phyloP scores from a whole-genome alignment of 2,888 invertebrate genomes.

The Catocala nupta region DNA sequence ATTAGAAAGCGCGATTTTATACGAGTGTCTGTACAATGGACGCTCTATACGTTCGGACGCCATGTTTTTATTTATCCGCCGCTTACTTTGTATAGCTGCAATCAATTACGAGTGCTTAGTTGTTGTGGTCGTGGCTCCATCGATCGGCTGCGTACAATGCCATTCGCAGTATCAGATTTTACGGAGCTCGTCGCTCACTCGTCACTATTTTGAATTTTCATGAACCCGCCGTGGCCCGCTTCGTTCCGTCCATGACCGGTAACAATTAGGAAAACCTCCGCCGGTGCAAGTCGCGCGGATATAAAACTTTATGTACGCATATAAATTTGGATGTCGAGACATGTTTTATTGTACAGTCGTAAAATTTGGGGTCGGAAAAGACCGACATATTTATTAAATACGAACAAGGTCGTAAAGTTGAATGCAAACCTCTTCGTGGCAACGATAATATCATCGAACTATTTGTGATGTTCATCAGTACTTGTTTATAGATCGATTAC shows the following conservation, averaged over 20 bases:
- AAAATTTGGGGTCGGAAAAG: slow-evolving; percentile 86
- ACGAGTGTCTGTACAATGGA: slow-evolving; percentile 57
- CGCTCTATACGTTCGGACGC: slow-evolving; percentile 27
- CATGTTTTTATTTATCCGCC: slow-evolving; percentile 24
- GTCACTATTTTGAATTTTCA: slow-evolving; percentile 66
- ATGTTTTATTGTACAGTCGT: slow-evolving; percentile 86
- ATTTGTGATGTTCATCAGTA: slow-evolving; percentile 67
- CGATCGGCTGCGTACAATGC: slow-evolving; percentile 52
- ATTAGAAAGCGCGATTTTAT: slow-evolving; percentile 71
- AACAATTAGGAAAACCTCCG: slow-evolving; percentile 83
- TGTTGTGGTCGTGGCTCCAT: slow-evolving; percentile 34
- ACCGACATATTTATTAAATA: slow-evolving; percentile 87
- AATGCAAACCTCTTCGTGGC: slow-evolving; percentile 82
- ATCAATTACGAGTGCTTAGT: slow-evolving; percentile 29
- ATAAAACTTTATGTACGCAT: slow-evolving; percentile 87
- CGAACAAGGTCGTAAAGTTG: slow-evolving; percentile 84
- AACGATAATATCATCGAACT: slow-evolving; percentile 80
- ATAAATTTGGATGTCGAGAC: slow-evolving; percentile 87
- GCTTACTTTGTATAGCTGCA: slow-evolving; percentile 17
- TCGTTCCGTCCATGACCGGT: slow-evolving; percentile 78
- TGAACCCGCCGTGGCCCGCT: slow-evolving; percentile 62
- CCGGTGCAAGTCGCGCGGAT: slow-evolving; percentile 83
- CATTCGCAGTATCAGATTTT: slow-evolving; percentile 57
- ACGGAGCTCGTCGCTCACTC: slow-evolving; percentile 58
- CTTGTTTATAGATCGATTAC: slow-evolving; percentile 50